Evolutionary conservation across 2,888 invertebrate species (phyloP).

Genomic region (Xanthorhoe designata): DNA sequence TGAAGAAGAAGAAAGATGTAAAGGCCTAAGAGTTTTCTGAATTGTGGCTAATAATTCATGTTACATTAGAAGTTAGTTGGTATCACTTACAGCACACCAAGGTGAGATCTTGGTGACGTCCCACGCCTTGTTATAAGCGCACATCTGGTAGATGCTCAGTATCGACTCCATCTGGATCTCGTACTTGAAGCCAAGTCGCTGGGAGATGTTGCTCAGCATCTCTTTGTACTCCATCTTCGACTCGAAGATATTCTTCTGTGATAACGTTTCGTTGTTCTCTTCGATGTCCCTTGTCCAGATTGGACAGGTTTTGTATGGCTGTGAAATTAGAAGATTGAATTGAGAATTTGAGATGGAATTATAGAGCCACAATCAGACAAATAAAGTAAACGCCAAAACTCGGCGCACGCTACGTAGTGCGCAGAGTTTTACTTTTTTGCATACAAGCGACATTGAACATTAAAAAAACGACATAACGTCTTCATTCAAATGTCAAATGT

Average conservation of each 20-base stretch:
- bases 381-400: no score
- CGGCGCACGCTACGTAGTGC: no score
- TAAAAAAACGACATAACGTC: no score
- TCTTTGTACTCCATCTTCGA: slow-evolving; percentile 73
- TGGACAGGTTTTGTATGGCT: slow-evolving; percentile 88
- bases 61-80: no score
- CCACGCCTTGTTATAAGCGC: slow-evolving; percentile 93
- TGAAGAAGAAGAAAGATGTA: no score
- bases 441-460: no score
- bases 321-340: slow-evolving; percentile 18
- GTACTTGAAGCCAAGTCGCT: slow-evolving; percentile 88
- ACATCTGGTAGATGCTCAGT: slow-evolving; percentile 90
- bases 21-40: no score
- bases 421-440: no score
- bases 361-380: no score
- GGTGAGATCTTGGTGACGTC: slow-evolving; percentile 87
- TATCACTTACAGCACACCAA: slow-evolving; percentile 89
- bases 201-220: slow-evolving; percentile 86
- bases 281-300: slow-evolving; percentile 84
- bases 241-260: slow-evolving; percentile 71
- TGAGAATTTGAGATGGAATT: no score
- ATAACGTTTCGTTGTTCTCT: slow-evolving; percentile 70
- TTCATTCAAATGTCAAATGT: no score
- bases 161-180: slow-evolving; percentile 83
- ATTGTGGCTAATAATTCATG: no score